phyloP scores from a whole-genome alignment of 1,140 invertebrate genomes.

The Drosophila willistoni region DNA sequence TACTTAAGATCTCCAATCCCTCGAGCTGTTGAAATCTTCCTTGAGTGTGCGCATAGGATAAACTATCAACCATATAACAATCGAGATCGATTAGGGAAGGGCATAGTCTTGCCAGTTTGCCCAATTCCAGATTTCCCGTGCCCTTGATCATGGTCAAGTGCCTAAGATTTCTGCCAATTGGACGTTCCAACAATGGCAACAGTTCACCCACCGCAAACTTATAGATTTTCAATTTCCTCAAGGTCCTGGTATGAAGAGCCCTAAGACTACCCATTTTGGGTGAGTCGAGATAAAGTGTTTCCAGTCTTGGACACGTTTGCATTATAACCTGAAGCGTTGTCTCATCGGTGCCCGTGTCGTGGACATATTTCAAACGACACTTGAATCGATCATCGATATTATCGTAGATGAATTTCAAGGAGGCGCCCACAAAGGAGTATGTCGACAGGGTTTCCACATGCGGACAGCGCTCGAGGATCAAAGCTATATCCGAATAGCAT shows the following conservation, averaged over 20 bases:
- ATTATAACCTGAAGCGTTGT: constrained; percentile 85
- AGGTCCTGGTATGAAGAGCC: constrained; percentile 82
- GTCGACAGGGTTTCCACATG: constrained; percentile 86
- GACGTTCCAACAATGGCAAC: constrained; percentile 84
- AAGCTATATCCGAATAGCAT: constrained; percentile 86
- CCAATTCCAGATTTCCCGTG: constrained; percentile 85
- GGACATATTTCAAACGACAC: constrained; percentile 86
- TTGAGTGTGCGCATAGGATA: constrained; percentile 84
- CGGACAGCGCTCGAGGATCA: constrained; percentile 85
- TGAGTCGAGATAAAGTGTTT: constrained; percentile 86
- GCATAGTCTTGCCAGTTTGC: constrained; percentile 85
- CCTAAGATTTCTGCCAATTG: constrained; percentile 84
- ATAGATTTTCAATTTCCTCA: constrained; percentile 86
- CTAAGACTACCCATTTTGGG: constrained; percentile 85
- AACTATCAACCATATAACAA: constrained; percentile 86
- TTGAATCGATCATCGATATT: constrained; percentile 84
- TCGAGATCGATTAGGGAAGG: constrained; percentile 85
- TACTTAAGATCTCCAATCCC: constrained; percentile 86
- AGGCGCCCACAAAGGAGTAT: constrained; percentile 87
- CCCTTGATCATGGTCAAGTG: constrained; percentile 87
- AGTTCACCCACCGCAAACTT: constrained; percentile 86
- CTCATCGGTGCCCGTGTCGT: constrained; percentile 85
- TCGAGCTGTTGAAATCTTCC: constrained; percentile 86
- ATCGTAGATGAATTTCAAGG: constrained; percentile 84
- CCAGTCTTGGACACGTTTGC: constrained; percentile 85